Evolutionary conservation across 2,113 vertebrate genomes (phyloP).

Genomic region (Parus major): DNA sequence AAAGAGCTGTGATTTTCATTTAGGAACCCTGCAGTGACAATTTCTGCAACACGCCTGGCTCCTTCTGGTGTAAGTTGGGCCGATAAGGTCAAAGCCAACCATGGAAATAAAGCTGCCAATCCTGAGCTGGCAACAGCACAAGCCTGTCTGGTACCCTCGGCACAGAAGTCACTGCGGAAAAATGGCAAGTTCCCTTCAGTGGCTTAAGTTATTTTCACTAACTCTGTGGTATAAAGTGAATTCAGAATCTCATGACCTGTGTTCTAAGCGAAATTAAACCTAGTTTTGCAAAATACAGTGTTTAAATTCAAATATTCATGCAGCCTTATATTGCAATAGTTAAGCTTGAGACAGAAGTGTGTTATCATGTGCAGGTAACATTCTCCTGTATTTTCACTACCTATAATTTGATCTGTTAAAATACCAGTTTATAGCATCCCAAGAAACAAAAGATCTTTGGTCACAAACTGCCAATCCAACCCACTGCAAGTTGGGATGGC

Average conservation of each 20-base stretch:
- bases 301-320: background rate
- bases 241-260: background rate
- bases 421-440: background rate
- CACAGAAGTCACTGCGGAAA: constrained; percentile 75
- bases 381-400: background rate
- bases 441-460: background rate
- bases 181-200: constrained; percentile 71
- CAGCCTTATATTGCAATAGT: background rate
- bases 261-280: background rate
- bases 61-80: constrained; percentile 93
- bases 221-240: background rate
- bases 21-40: constrained; percentile 82
- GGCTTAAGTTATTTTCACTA: background rate
- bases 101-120: constrained; percentile 66
- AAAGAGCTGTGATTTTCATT: background rate
- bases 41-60: constrained; percentile 82
- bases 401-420: background rate
- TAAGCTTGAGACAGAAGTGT: background rate
- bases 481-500: background rate
- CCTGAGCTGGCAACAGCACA: constrained; percentile 41
- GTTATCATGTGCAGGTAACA: background rate
- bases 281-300: background rate
- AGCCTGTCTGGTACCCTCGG: constrained; percentile 32
- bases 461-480: background rate
- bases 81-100: constrained; percentile 91